phyloP scores from a whole-genome alignment of 2,888 invertebrate species.

The Diogma glabrata region DNA sequence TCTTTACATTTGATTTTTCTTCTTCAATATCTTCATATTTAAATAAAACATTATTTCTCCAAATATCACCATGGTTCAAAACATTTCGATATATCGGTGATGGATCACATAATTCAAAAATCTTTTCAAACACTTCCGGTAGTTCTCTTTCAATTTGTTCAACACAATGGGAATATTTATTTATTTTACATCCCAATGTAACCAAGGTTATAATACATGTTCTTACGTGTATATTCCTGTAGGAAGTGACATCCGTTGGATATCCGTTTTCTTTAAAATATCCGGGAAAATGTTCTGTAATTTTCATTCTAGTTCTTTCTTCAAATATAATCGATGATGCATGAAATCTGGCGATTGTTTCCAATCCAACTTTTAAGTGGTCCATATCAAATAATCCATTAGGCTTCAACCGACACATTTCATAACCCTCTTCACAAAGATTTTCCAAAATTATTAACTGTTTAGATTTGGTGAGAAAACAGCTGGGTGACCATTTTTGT shows the following conservation, averaged over 20 bases:
- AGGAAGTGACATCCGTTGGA: constrained; percentile 22
- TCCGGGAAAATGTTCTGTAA: constrained; percentile 26
- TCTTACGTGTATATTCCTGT: constrained; percentile 26
- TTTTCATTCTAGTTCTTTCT: constrained; percentile 19
- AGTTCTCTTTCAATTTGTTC: constrained; percentile 24
- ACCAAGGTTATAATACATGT: constrained; percentile 27
- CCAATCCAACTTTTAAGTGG: constrained; percentile 24
- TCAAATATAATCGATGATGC: constrained; percentile 34
- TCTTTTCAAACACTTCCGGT: constrained; percentile 20
- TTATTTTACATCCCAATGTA: constrained; percentile 26
- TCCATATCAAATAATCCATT: constrained; percentile 26
- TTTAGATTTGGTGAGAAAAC: constrained; percentile 26
- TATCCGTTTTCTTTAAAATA: constrained; percentile 34
- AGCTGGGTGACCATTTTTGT: constrained; percentile 27
- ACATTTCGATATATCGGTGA: constrained; percentile 35
- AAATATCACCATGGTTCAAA: constrained; percentile 35
- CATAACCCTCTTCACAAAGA: constrained; percentile 27
- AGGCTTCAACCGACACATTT: constrained; percentile 17
- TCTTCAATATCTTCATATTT: constrained; percentile 17
- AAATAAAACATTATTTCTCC: constrained; percentile 34
- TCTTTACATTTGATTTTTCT: background rate
- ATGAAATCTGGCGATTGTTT: constrained; percentile 30
- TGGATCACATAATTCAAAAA: constrained; percentile 24
- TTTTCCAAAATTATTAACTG: constrained; percentile 35
- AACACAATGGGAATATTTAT: constrained; percentile 23